Evolutionary conservation across 2,797 vertebrate genomes (phyloP).

Genomic region (Thripadectes ignobilis): DNA sequence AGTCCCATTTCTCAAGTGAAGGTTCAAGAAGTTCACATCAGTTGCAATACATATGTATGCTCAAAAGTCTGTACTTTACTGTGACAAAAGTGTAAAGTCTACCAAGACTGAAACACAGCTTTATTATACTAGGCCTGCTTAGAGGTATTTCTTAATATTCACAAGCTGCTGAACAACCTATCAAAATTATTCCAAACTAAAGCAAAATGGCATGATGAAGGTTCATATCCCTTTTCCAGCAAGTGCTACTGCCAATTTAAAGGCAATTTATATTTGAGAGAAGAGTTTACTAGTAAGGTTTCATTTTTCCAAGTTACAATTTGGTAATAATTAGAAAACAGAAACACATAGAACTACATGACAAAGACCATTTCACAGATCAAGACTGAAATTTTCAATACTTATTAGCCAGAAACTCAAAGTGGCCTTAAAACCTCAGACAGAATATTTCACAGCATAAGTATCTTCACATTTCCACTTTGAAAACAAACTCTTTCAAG

Average conservation of each 20-base stretch:
- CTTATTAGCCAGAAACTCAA: neutral
- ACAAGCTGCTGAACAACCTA: neutral
- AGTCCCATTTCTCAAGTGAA: neutral
- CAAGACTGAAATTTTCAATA: neutral
- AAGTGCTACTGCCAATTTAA: neutral
- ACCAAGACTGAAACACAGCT: neutral
- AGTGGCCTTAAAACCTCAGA: neutral
- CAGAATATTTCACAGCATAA: neutral
- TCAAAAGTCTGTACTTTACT: neutral
- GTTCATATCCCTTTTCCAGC: neutral
- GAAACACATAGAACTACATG: neutral
- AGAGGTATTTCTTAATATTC: neutral
- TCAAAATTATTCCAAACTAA: neutral
- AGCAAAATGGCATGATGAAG: fast-evolving
- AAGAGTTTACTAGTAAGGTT: neutral
- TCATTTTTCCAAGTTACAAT: neutral
- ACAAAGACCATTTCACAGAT: neutral
- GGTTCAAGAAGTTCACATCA: neutral
- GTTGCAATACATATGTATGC: neutral
- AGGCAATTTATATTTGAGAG: neutral
- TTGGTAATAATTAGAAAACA: neutral
- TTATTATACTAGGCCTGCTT: neutral
- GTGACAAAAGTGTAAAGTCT: neutral
- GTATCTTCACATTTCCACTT: neutral
- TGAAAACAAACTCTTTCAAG: neutral